These are phyloP conservation scores for Phaedon cochleariae DNA, from an alignment of 2,888 invertebrate species.

Conservation along the genomic window DNA sequence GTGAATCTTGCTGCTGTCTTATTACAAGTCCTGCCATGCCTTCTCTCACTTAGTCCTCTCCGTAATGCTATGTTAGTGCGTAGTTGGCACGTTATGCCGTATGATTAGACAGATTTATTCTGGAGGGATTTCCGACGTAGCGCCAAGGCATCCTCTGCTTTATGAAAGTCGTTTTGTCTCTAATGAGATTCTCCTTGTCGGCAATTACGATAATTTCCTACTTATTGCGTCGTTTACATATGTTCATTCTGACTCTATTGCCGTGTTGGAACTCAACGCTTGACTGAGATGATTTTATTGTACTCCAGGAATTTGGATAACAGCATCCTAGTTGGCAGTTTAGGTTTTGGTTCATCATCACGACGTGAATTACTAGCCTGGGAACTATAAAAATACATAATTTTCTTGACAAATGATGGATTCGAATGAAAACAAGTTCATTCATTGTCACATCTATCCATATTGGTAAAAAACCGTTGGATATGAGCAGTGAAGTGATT, in stretches of 20 bases:
- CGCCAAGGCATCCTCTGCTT: slow-evolving; percentile 57
- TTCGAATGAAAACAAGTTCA: too few species aligned
- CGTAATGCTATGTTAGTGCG: slow-evolving; percentile 60
- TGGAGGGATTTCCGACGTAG: slow-evolving; percentile 57
- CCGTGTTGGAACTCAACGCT: slow-evolving; percentile 20
- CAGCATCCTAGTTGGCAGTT: background rate
- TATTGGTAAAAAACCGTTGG: too few species aligned
- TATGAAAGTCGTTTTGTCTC: slow-evolving; percentile 51
- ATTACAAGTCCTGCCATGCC: slow-evolving; percentile 49
- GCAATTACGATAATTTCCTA: slow-evolving; percentile 55
- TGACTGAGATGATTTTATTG: slow-evolving; percentile 17
- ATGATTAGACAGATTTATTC: slow-evolving; percentile 62
- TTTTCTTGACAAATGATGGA: too few species aligned
- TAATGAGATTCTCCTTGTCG: slow-evolving; percentile 57
- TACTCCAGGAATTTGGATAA: background rate
- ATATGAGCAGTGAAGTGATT: too few species aligned
- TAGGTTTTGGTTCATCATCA: background rate
- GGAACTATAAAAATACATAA: too few species aligned
- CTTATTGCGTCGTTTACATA: slow-evolving; percentile 56
- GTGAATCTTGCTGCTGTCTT: slow-evolving; percentile 56
- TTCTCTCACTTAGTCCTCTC: slow-evolving; percentile 53
- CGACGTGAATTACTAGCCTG: too few species aligned
- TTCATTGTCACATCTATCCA: too few species aligned
- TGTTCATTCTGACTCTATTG: slow-evolving; percentile 45
- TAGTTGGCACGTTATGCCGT: slow-evolving; percentile 61